Evolutionary conservation across 2,888 invertebrate genomes (phyloP), one percentile per base, ranked within the genome.

Genomic region (Drosophila emarginata): DNA sequence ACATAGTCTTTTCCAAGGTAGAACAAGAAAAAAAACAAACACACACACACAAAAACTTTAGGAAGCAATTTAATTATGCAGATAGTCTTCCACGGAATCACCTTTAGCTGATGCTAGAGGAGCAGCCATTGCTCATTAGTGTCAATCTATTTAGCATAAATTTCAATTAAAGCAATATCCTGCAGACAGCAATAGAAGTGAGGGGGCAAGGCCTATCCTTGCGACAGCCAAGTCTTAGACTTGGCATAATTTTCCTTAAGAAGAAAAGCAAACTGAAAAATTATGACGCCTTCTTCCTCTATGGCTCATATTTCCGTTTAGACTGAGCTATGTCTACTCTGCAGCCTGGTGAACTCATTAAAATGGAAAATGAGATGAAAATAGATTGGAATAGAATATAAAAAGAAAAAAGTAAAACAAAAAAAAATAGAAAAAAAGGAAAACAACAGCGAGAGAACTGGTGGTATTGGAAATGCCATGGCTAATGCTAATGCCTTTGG

Each of bases 131-230:
- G 87, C 83, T 84, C 83, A 84, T 84, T 84, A 84, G 83, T 84
- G 86, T 82, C 86, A 85, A 87, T 87, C 87, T 88, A 87, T 88
- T 87, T 84, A 88, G 87, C 87, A 87, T 87, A 87, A 87, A 88
- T 87, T 87, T 88, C 85, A 87, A 87, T 87, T 87, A 88, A 87
- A 87, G 84, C 77, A 76, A 88, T 84, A 84, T 87, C 82, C 87
- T 77, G 82, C 79, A 87, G 83, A 79, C 81, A 72, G 84, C 65
- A 67, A 56, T 7, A 32, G 11, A 32, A 32, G 11, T 32, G 11
- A 5, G 26, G 26, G 26, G 26, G 26, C 26, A 71, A 57, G 40
- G 11, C 9, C 40, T 15, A 7, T 4, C 18, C 18, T 6, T 11
- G 68, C 37, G 39, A 39, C 14, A 28, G 67, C 52, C 59, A 23